Percentiles rank a stretch among this genome's conserved stretches.
phyloP scores from a whole-genome alignment of 2,113 vertebrate genomes.

The Etheostoma cragini region DNA sequence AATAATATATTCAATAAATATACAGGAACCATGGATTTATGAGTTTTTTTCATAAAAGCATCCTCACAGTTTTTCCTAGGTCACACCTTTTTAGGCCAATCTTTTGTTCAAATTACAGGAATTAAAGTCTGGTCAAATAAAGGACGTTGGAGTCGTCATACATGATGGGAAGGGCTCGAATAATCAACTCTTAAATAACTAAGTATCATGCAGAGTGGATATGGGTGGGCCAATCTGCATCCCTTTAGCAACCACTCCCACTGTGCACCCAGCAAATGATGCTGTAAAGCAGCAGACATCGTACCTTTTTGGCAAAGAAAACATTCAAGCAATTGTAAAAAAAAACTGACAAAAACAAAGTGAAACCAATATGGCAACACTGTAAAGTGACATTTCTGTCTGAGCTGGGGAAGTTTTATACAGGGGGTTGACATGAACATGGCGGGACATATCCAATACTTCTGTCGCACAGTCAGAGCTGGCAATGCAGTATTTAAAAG shows the following conservation, averaged over 20 bases:
- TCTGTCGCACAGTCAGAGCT: slow-evolving; percentile 20
- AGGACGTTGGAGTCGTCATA: slow-evolving; percentile 53
- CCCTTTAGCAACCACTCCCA: slow-evolving; percentile 33
- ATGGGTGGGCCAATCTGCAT: slow-evolving; percentile 58
- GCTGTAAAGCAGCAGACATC: slow-evolving; percentile 61
- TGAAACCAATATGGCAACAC: slow-evolving; percentile 59
- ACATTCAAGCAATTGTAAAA: slow-evolving; percentile 68
- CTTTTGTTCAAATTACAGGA: slow-evolving; percentile 43
- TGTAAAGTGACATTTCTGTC: slow-evolving; percentile 57
- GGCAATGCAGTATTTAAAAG: not conserved
- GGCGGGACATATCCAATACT: slow-evolving; percentile 4
- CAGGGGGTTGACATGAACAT: slow-evolving; percentile 14
- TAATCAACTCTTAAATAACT: slow-evolving; percentile 23
- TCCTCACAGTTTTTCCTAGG: slow-evolving; percentile 16
- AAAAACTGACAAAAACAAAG: slow-evolving; percentile 14
- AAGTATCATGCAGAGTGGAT: slow-evolving; percentile 56
- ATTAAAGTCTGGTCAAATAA: slow-evolving; percentile 40
- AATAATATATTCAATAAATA: slow-evolving; percentile 81
- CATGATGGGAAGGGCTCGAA: slow-evolving; percentile 43
- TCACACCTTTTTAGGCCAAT: not conserved
- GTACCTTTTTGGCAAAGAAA: slow-evolving; percentile 80
- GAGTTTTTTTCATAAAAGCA: slow-evolving; percentile 51
- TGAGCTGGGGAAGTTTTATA: slow-evolving; percentile 27
- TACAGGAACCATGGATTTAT: slow-evolving; percentile 59
- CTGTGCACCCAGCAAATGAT: slow-evolving; percentile 42